Percentiles rank a stretch among this genome's conserved stretches.
phyloP scores from a whole-genome alignment of 2,888 invertebrate species.

The Trachelus tabidus region DNA sequence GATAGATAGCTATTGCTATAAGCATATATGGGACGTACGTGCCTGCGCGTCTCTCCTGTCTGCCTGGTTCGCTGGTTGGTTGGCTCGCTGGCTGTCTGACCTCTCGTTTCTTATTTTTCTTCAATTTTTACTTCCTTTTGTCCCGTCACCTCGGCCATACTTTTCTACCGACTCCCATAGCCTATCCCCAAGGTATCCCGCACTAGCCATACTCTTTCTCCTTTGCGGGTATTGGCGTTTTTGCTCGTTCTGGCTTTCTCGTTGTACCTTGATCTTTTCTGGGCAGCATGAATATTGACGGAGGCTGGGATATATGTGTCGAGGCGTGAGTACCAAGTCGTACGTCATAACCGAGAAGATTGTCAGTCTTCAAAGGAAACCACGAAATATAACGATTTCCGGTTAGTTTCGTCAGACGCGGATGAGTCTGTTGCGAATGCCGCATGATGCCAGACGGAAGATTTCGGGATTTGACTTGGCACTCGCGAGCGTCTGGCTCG shows the following conservation, averaged over 20 bases:
- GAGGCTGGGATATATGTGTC: not conserved
- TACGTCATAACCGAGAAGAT: not conserved
- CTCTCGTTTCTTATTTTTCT: constrained; percentile 11
- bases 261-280: not conserved
- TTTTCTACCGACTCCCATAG: not conserved
- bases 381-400: not conserved
- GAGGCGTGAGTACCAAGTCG: not conserved
- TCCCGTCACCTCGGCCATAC: not conserved
- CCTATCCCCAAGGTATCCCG: not conserved
- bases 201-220: not conserved
- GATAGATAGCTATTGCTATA: constrained; percentile 43
- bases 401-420: not conserved
- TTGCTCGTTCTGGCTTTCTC: not conserved
- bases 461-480: not conserved
- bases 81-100: constrained; percentile 4
- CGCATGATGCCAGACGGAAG: not conserved
- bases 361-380: not conserved
- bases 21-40: constrained; percentile 26
- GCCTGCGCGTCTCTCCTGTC: constrained; percentile 10
- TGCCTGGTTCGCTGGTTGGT: not conserved
- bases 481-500: not conserved
- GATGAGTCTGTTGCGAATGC: not conserved
- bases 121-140: not conserved
- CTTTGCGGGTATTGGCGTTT: not conserved
- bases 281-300: not conserved